Conservation (phyloP, 2,113 vertebrate species). For the Heterocephalus glaber region DNA sequence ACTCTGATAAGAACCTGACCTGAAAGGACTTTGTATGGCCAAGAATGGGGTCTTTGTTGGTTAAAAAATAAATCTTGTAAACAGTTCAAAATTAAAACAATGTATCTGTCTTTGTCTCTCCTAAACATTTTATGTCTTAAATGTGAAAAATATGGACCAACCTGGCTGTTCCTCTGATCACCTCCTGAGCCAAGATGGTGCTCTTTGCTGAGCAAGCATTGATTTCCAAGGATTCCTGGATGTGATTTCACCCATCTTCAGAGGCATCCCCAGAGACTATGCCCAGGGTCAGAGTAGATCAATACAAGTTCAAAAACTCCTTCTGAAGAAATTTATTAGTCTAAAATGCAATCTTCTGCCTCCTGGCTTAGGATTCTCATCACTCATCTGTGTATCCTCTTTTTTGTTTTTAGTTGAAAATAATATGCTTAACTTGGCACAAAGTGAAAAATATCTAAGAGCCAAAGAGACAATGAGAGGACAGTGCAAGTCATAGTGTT, state of each 20-base stretch:
- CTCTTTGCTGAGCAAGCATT: background rate
- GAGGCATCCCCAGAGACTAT: background rate
- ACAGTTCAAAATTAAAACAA: conserved; percentile 17
- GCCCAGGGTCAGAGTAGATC: background rate
- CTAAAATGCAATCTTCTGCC: background rate
- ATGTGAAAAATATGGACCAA: conserved; percentile 55
- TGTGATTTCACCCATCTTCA: background rate
- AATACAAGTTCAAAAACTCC: background rate
- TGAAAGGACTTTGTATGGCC: background rate
- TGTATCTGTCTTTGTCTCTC: background rate
- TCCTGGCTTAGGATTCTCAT: background rate
- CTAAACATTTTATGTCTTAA: conserved; percentile 48
- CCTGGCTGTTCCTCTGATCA: background rate
- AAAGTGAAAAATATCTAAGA: background rate
- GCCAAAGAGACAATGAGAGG: background rate
- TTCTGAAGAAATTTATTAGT: background rate
- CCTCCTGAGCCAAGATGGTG: background rate
- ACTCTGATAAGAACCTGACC: background rate
- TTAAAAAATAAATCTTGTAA: conserved; percentile 18
- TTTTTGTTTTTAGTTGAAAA: background rate
- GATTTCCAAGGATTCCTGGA: background rate
- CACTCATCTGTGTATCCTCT: background rate
- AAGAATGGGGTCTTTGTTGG: background rate
- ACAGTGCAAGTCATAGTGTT: background rate
- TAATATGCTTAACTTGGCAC: background rate